Evolutionary conservation across 2,888 invertebrate genomes (phyloP).

Genomic region (Metopia argyrocephala): DNA sequence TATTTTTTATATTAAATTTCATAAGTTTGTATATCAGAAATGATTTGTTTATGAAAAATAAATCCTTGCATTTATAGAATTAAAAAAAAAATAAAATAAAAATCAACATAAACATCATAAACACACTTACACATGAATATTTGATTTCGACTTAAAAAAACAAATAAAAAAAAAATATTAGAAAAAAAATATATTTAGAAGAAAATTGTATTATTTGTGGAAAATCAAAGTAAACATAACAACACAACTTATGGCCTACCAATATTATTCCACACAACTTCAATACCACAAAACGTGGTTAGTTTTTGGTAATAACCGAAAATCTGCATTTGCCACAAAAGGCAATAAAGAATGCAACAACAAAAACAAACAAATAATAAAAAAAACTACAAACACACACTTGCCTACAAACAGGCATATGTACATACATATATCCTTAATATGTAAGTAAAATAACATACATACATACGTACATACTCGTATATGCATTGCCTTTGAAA

Average conservation of each 20-base stretch:
- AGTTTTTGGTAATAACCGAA: constrained; percentile 77
- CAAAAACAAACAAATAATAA: neutral
- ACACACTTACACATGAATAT: neutral
- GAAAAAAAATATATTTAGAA: constrained; percentile 41
- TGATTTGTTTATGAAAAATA: constrained; percentile 1
- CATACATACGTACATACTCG: neutral
- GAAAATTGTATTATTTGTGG: constrained; percentile 59
- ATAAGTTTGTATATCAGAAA: neutral
- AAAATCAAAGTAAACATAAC: constrained; percentile 64
- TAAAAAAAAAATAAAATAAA: neutral
- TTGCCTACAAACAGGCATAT: neutral
- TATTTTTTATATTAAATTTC: too few relatives aligned
- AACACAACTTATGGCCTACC: constrained; percentile 74
- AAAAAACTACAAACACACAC: neutral
- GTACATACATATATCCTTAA: neutral
- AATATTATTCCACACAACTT: constrained; percentile 77
- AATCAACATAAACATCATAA: neutral
- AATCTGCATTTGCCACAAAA: constrained; percentile 75
- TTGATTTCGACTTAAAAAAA: constrained; percentile 4
- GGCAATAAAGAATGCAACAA: constrained; percentile 59
- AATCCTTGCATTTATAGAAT: neutral
- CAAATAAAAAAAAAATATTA: constrained; percentile 57
- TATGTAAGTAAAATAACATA: neutral
- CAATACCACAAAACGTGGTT: constrained; percentile 77
- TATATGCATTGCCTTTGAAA: neutral